These are phyloP conservation scores for Xestia ashworthii DNA, from an alignment of 2,888 invertebrate genomes.

Conservation along the genomic window DNA sequence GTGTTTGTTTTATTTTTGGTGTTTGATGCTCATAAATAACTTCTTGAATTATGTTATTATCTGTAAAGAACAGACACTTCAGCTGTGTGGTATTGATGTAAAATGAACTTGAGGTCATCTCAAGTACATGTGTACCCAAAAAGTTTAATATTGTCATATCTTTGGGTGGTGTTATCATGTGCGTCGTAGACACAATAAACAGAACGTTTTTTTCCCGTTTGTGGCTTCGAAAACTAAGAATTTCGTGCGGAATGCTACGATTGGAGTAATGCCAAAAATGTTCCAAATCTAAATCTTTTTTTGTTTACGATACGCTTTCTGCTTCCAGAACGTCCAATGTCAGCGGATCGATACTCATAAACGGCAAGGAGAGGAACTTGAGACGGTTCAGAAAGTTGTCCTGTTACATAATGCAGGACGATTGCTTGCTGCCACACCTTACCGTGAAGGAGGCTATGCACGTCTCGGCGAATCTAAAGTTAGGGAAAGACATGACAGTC, in stretches of 20 bases:
- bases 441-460: conserved; percentile 98
- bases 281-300: conserved; percentile 40
- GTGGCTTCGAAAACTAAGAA: conserved; percentile 29
- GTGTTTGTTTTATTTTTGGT: conserved; percentile 69
- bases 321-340: conserved; percentile 94
- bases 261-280: conserved; percentile 44
- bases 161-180: neutral
- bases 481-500: conserved; percentile 94
- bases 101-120: conserved; percentile 19
- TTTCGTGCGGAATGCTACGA: conserved; percentile 24
- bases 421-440: conserved; percentile 96
- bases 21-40: neutral
- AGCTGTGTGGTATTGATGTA: conserved; percentile 31
- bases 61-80: neutral
- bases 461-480: conserved; percentile 97
- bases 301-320: conserved; percentile 42
- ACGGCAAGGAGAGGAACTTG: conserved; percentile 96
- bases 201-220: conserved; percentile 2
- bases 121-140: conserved; percentile 9
- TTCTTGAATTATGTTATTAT: neutral
- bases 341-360: conserved; percentile 96
- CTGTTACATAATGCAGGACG: conserved; percentile 99
- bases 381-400: conserved; percentile 97
- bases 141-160: neutral
- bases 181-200: neutral